Conservation (phyloP, 2,113 vertebrate genomes). For the Oreochromis spilurus region DNA sequence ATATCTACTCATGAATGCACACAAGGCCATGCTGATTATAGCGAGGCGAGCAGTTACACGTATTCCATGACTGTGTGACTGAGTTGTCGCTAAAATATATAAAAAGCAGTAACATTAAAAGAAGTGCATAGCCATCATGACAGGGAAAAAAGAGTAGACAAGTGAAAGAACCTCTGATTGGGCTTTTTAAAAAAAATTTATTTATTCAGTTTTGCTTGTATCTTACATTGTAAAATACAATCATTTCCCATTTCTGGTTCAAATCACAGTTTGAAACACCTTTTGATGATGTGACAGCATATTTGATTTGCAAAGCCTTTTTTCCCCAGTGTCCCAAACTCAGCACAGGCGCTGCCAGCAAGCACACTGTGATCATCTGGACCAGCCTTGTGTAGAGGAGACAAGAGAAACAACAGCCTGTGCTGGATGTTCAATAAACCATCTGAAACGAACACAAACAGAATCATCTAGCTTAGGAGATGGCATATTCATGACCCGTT, state of each 20-base stretch:
- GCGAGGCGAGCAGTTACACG: neutral
- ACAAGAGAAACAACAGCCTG: neutral
- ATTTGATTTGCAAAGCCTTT: slow-evolving; percentile 17
- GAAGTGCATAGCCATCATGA: neutral
- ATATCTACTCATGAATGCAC: neutral
- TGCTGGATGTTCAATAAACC: neutral
- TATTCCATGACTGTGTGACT: neutral
- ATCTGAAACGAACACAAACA: neutral
- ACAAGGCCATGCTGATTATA: slow-evolving; percentile 12
- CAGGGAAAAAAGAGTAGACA: neutral
- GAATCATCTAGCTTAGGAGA: neutral
- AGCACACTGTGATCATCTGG: neutral
- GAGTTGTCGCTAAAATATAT: neutral
- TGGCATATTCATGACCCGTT: neutral
- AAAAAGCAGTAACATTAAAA: neutral
- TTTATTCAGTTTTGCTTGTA: neutral
- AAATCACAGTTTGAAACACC: neutral
- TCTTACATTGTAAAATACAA: neutral
- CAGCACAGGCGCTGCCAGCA: neutral
- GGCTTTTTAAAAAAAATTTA: neutral
- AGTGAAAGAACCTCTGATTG: neutral
- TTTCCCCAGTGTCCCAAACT: neutral
- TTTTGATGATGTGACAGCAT: slow-evolving; percentile 48
- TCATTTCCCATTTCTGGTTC: neutral
- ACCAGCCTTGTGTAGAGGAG: neutral